Evolutionary conservation across 2,113 vertebrate genomes (phyloP).

Genomic region (Brachypteracias leptosomus): DNA sequence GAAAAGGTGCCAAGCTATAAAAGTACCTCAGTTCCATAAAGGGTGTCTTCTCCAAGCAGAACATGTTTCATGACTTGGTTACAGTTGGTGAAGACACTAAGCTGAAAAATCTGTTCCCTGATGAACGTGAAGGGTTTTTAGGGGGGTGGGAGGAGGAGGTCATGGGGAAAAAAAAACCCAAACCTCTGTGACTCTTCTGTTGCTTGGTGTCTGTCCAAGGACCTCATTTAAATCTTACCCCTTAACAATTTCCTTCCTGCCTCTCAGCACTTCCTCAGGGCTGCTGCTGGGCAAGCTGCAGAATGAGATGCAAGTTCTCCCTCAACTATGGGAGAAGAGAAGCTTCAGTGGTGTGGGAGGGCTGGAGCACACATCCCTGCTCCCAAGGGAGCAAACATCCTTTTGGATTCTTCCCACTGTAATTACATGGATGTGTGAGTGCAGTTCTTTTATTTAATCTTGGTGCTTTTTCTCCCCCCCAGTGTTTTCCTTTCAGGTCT

Average conservation of each 20-base stretch:
- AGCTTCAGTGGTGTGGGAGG: neutral
- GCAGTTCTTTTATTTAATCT: neutral
- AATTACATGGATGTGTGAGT: neutral
- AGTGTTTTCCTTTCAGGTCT: neutral
- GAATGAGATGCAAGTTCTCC: neutral
- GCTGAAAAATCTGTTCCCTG: constrained; percentile 13
- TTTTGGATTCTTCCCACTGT: neutral
- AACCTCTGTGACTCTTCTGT: neutral
- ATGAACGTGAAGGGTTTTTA: neutral
- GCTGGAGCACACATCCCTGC: neutral
- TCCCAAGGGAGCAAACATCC: neutral
- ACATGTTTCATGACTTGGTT: neutral
- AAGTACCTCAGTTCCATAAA: neutral
- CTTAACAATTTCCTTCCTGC: neutral
- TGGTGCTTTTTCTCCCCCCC: neutral
- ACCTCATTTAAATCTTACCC: neutral
- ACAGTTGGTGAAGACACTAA: neutral
- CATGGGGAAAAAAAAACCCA: neutral
- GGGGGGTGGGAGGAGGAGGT: neutral
- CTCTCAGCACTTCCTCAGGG: neutral
- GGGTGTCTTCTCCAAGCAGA: neutral
- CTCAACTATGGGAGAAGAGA: neutral
- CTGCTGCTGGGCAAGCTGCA: neutral
- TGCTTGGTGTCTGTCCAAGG: neutral
- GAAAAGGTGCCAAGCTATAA: neutral